Base-by-base conservation (phyloP, 2,888 invertebrate genomes). In the Eupithecia abbreviata region DNA sequence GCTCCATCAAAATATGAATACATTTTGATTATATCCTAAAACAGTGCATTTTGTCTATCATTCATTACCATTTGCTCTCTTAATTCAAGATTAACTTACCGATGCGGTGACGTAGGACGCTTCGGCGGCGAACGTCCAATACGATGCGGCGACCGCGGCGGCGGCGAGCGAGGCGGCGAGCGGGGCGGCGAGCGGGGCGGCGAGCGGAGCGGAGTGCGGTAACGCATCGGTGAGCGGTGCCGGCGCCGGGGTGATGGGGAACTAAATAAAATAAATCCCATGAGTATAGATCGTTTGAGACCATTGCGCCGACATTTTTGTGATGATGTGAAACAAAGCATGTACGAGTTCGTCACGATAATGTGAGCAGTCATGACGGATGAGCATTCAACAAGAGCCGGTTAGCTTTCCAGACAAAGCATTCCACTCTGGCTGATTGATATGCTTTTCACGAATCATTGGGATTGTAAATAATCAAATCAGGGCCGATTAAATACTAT, bases 231-330 rank as follows among this genome's bases (percentile, higher is more conserved):
- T 42, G 94, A 93, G 73, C 92, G 92, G 83, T 91, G 91, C 3
- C 94, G 91, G n/a, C 96, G 93, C 0, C 96, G 92, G 1, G 95
- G 92, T 0, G 93, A 93, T n/a, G 93, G 94, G 0, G 94, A 93
- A 51, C 94, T 94, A 84, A 0, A 71, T 9, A 72, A 69, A 43
- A 74, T 49, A 66, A 12, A 41, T 58, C 18, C 58, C 9, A 58
- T 58, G 9, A 58, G 18, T 58, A n/a, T 51, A 5, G 45, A 5
- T 45, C 0, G 47, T n/a, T n/a, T 51, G 51, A n/a, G 51, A n/a
- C n/a, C 6, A 51, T 51, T 6, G n/a, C n/a, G 15, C n/a, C 51
- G 15, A n/a, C 15, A 0, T 51, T 15, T 51, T 51, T 51, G 49
- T 51, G 51, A 51, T 51, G 6, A 5, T 15, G 5, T 51, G 2